Base-by-base conservation (phyloP, 1,140 invertebrate genomes). In the Drosophila willistoni region DNA sequence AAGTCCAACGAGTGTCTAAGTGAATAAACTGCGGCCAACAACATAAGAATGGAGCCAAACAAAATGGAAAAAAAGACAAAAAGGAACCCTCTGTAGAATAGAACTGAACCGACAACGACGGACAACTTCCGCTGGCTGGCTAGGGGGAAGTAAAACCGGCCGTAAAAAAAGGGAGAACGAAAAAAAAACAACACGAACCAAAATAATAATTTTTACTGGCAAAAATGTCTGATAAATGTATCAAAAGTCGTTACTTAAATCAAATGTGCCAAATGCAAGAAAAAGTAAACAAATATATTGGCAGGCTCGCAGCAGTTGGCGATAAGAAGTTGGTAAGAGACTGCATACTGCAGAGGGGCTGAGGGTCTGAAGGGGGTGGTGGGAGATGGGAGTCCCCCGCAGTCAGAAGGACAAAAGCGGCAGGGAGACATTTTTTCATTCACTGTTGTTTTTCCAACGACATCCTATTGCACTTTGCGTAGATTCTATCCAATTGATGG, bases 251-350 rank as follows among this genome's bases (percentile, higher is more conserved):
- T 73, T 79, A 62, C 67, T 80, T 80, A 80, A 87, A 87, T 84
- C 84, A 87, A 51, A 87, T 80, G 84, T 81, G 83, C 78, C 77
- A 79, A 79, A 73, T 73, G 64, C 79, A 82, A 72, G 68, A 71
- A 73, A 86, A 79, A 87, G 68, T 73, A 86, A 89, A 87, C 70
- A 83, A 74, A 77, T 80, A 87, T 84, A 89, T 87, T 87, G 83
- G 84, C 83, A 89, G 67, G 72, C 79, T 73, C 56, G 69, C 65
- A 68, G 71, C 71, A 71, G 67, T 54, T 55, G 41, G 36, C 63
- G 74, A 89, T 89, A 79, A 77, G 73, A 71, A 68, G 39, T 54
- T 41, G 22, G 22, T 25, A 25, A 25, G 22, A 25, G 22, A 25
- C 22, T 25, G 56, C 71, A 64, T 54, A 34, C 41, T 12, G 59